Evolutionary conservation across 2,797 vertebrate genomes (phyloP).

Genomic region (Acanthiza pusilla): DNA sequence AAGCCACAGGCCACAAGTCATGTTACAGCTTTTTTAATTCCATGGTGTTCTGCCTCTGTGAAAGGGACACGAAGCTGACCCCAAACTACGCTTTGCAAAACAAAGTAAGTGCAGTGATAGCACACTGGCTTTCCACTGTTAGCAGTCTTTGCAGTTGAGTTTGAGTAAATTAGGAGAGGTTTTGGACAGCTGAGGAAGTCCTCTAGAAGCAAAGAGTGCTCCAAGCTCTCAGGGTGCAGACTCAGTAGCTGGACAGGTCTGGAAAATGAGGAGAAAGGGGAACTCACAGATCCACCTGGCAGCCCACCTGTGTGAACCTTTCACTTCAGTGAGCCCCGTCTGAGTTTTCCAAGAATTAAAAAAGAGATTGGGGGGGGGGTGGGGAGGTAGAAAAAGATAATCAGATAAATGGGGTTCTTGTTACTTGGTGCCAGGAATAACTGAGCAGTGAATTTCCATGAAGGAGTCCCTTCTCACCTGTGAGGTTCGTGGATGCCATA

Average conservation of each 20-base stretch:
- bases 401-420: background rate
- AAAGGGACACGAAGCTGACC: background rate
- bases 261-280: background rate
- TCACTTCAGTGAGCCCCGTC: fast-evolving
- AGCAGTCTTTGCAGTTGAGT: background rate
- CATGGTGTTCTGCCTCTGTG: background rate
- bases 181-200: background rate
- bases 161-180: background rate
- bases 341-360: background rate
- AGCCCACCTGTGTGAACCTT: fast-evolving
- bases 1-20: background rate
- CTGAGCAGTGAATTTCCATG: background rate
- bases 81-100: background rate
- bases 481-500: background rate
- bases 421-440: background rate
- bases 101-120: background rate
- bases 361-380: background rate
- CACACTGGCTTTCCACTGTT: background rate
- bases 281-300: background rate
- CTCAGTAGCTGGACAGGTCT: background rate
- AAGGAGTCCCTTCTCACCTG: background rate
- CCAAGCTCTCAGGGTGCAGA: background rate
- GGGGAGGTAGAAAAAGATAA: fast-evolving
- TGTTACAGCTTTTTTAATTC: background rate
- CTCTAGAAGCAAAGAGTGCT: background rate